Conservation (phyloP, 2,797 vertebrate species). For the Bufotes viridis region DNA sequence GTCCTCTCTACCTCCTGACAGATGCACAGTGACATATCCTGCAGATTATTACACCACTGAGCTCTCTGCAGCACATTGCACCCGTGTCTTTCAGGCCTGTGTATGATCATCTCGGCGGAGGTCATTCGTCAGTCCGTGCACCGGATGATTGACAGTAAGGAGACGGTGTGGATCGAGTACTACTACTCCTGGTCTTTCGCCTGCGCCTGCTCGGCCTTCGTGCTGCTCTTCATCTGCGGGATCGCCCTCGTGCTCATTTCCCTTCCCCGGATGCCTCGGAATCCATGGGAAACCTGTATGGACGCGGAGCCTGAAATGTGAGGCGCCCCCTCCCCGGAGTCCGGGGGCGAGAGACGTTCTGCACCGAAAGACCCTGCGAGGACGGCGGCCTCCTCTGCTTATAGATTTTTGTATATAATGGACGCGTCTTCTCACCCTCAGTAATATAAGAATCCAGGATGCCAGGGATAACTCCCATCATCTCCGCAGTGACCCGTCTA, state of each 20-base stretch:
- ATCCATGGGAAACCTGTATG: slow-evolving; percentile 98
- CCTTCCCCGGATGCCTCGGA: slow-evolving; percentile 94
- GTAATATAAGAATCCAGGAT: background rate
- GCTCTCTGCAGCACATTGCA: background rate
- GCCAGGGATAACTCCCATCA: background rate
- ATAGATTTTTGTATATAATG: background rate
- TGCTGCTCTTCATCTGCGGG: slow-evolving; percentile 88
- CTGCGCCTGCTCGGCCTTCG: slow-evolving; percentile 87
- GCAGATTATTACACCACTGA: background rate
- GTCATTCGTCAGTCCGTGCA: slow-evolving; percentile 96
- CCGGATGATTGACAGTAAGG: slow-evolving; percentile 93
- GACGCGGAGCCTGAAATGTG: slow-evolving; percentile 89
- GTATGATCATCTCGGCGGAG: slow-evolving; percentile 91
- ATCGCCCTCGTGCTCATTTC: slow-evolving; percentile 87
- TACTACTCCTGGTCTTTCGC: slow-evolving; percentile 93
- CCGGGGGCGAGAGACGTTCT: background rate
- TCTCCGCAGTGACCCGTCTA: background rate
- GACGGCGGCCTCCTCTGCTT: background rate
- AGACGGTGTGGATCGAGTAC: slow-evolving; percentile 90
- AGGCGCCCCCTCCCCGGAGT: background rate
- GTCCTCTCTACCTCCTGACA: background rate
- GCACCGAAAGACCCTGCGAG: background rate
- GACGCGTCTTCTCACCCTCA: background rate
- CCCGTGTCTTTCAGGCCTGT: slow-evolving; percentile 80
- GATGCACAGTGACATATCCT: background rate